Base-by-base conservation (phyloP, 2,888 invertebrate species). In the Phengaris alcon region DNA sequence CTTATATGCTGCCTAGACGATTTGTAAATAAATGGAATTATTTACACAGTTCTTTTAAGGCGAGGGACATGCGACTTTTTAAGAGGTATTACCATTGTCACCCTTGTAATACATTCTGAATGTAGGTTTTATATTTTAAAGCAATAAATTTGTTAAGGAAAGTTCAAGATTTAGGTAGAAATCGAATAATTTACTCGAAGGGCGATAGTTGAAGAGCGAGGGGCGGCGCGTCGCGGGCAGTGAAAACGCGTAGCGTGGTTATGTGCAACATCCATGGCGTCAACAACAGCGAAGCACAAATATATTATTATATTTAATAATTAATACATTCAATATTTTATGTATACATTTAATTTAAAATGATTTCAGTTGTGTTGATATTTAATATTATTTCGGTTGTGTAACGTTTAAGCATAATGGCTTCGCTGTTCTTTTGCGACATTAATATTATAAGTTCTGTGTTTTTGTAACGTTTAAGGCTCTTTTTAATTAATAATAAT, bases 151-250 rank as follows among this genome's bases (percentile, higher is more conserved):
- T 48, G 1, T 48, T 48, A 6, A n/a, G 54, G 44, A 75, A 69
- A 75, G 46, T 75, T 75, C 69, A 75, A 68, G 74, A 74, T 69
- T 68, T 35, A 48, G 22, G 68, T 52, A 15, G 22, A 48, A 55
- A 54, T 74, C 52, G 7, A 52, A 69, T 75, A 52, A 69, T 75
- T 12, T 69, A 54, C 15, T 55, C 54, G 12, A 55, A 48, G 69
- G 52, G 54, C 69, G 59, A 15, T 22, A 55, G 35, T 74, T 15
- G 51, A n/a, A 68, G 57, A 54, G 64, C 72, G 72, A 74, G 79
- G 78, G 78, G 78, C 79, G 79, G 80, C 80, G 79, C 79, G 81
- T 79, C 78, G 79, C 79, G 80, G 78, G 78, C 79, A 79, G 79
- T 81, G 77, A 79, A 80, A 80, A 81, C 82, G 80, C 80, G 77